Evolutionary conservation across 1,140 invertebrate species (phyloP).

Genomic region (Drosophila baimaii): DNA sequence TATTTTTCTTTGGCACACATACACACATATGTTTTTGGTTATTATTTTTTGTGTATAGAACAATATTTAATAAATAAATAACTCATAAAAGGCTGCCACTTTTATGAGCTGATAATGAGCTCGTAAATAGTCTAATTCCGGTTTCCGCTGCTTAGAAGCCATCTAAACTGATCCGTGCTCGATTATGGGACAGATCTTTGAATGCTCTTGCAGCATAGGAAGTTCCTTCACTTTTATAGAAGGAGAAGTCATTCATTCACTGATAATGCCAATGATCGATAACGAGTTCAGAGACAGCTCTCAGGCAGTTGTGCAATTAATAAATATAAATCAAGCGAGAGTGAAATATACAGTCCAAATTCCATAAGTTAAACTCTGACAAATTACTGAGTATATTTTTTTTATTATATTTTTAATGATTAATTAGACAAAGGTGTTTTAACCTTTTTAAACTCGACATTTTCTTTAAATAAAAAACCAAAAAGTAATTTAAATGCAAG

Average conservation of each 20-base stretch:
- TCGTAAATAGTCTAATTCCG: conserved; percentile 33
- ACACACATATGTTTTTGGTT: too few relatives aligned
- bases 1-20: conserved; percentile 26
- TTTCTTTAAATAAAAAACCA: not conserved
- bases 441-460: not conserved
- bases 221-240: not conserved
- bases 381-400: not conserved
- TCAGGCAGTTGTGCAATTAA: conserved; percentile 23
- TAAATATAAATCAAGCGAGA: conserved; percentile 3
- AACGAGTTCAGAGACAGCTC: conserved; percentile 15
- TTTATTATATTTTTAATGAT: not conserved
- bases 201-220: conserved; percentile 6
- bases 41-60: conserved; percentile 3
- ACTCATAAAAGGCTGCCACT: conserved; percentile 22
- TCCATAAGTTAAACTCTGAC: not conserved
- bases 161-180: conserved; percentile 10
- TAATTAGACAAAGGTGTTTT: not conserved
- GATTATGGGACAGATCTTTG: not conserved
- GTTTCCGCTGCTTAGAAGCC: conserved; percentile 29
- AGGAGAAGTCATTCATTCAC: not conserved
- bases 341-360: not conserved
- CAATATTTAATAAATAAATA: conserved; percentile 33
- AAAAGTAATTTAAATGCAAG: not conserved
- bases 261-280: conserved; percentile 38
- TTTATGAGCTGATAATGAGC: conserved; percentile 52